phyloP scores from a whole-genome alignment of 2,797 vertebrate species.

The Scyliorhinus canicula region DNA sequence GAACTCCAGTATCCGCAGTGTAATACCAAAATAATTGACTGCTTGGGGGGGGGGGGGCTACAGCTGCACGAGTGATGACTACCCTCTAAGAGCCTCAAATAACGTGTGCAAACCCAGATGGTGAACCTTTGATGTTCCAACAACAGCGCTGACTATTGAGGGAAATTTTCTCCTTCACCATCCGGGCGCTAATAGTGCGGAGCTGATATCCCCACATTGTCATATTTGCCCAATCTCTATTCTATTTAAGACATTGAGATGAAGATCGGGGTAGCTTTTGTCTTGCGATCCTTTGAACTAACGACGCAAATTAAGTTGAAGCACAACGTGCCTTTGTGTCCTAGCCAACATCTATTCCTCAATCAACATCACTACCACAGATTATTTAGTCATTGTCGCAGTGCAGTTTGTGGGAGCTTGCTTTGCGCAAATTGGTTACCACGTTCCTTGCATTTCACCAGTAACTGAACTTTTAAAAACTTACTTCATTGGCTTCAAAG shows the following conservation, averaged over 20 bases:
- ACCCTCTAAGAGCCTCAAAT: not conserved
- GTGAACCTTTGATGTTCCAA: not conserved
- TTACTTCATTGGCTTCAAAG: too few relatives aligned
- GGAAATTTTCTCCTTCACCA: not conserved
- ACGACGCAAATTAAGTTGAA: not conserved
- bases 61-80: not conserved
- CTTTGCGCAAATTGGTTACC: too few relatives aligned
- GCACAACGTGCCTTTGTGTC: not conserved
- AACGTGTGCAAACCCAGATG: not conserved
- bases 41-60: not conserved
- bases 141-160: not conserved
- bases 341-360: not conserved
- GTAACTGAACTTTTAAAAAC: too few relatives aligned
- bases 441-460: too few relatives aligned
- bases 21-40: not conserved
- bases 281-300: not conserved
- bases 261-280: not conserved
- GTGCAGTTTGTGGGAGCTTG: too few relatives aligned
- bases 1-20: too few relatives aligned
- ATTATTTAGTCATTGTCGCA: not conserved
- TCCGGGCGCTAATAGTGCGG: not conserved
- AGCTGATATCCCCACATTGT: not conserved
- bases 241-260: not conserved
- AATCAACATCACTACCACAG: not conserved
- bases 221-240: not conserved